A percentile compares a stretch with the other conserved stretches of the same genome.
Evolutionary conservation across 2,113 vertebrate species (phyloP).

Genomic region (Lutjanus erythropterus): DNA sequence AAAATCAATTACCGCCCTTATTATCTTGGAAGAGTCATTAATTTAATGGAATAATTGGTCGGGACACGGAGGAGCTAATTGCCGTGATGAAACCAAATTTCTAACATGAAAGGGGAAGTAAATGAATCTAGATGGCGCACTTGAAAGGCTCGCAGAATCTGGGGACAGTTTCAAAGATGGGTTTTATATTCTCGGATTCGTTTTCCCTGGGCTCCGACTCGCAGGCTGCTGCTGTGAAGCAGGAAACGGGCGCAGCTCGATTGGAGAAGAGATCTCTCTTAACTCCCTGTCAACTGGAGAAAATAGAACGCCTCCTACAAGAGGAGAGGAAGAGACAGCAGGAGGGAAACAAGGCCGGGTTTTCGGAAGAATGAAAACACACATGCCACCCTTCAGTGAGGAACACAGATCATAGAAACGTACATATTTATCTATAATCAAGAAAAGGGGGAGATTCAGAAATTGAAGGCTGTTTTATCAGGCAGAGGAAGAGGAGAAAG

Average conservation of each 20-base stretch:
- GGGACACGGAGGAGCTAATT: conserved; percentile 78
- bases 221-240: conserved; percentile 43
- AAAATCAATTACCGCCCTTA: conserved; percentile 80
- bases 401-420: conserved; percentile 45
- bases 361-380: background rate
- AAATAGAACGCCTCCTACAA: conserved; percentile 58
- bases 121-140: conserved; percentile 76
- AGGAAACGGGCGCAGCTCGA: conserved; percentile 53
- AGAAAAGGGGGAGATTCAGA: conserved; percentile 31
- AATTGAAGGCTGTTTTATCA: background rate
- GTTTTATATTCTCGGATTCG: conserved; percentile 68
- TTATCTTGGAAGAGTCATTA: conserved; percentile 73
- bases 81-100: conserved; percentile 79
- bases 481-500: background rate
- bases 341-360: conserved; percentile 26
- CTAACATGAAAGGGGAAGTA: conserved; percentile 79
- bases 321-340: conserved; percentile 21
- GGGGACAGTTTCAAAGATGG: conserved; percentile 75
- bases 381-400: conserved; percentile 7
- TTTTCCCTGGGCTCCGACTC: conserved; percentile 65
- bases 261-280: conserved; percentile 53
- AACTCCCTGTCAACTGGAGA: conserved; percentile 44
- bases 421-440: conserved; percentile 72
- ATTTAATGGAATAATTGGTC: conserved; percentile 79
- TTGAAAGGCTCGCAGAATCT: conserved; percentile 73